Conservation (phyloP, 2,888 invertebrate species). For the Luffia ferchaultella region DNA sequence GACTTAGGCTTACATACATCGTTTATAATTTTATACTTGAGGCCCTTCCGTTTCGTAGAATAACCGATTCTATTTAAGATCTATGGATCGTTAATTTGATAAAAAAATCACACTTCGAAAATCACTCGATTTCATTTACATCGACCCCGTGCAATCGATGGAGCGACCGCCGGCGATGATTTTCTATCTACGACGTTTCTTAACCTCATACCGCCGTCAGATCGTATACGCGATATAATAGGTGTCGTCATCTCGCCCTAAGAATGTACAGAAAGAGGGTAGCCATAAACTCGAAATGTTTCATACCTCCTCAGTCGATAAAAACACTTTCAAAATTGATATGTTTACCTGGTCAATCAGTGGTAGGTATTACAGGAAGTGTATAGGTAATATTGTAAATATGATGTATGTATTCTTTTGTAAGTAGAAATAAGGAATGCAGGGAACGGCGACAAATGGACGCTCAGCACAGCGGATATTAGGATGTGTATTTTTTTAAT, state of each 20-base stretch:
- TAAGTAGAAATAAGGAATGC: conserved; percentile 38
- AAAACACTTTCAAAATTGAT: no score
- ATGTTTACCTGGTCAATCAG: no score
- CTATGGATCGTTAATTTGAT: conserved; percentile 33
- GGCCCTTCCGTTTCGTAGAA: conserved; percentile 22
- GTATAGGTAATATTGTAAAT: conserved; percentile 50
- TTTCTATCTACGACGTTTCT: conserved; percentile 4
- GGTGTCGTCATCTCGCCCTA: no score
- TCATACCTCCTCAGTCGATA: no score
- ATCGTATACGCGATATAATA: no score
- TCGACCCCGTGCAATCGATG: not conserved
- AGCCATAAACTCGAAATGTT: no score
- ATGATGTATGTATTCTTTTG: conserved; percentile 37
- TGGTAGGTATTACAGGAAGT: conserved; percentile 54
- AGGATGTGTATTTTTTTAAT: conserved; percentile 59
- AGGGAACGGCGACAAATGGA: conserved; percentile 39
- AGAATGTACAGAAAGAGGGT: no score
- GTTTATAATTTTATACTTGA: conserved; percentile 65
- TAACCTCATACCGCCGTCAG: not conserved
- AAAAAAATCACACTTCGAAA: conserved; percentile 19
- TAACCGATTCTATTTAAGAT: conserved; percentile 39
- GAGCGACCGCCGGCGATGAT: conserved; percentile 5
- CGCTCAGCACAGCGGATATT: conserved; percentile 24
- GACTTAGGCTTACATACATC: conserved; percentile 47
- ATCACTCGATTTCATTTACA: no score